phyloP scores from a whole-genome alignment of 2,888 invertebrate species.

The Philopedon plagiatum region DNA sequence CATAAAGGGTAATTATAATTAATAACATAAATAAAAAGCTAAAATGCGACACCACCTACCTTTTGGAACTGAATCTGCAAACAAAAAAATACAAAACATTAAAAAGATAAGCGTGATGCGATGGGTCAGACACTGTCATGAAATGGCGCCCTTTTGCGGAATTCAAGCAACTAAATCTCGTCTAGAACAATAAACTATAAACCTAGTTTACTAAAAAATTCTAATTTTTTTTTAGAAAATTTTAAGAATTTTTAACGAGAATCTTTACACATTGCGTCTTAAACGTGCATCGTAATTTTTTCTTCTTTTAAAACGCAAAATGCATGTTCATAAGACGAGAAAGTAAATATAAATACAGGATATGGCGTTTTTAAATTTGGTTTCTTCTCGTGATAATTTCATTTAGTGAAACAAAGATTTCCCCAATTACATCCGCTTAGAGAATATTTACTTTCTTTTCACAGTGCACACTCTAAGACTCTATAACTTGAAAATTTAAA shows the following conservation, averaged over 20 bases:
- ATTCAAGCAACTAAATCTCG: constrained; percentile 47
- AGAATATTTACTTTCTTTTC: constrained; percentile 6
- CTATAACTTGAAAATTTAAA: too few relatives aligned
- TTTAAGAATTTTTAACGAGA: constrained; percentile 1
- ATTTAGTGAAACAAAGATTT: neutral
- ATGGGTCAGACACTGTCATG: constrained; percentile 52
- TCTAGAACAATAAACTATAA: constrained; percentile 44
- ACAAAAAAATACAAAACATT: constrained; percentile 53
- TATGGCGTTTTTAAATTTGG: neutral
- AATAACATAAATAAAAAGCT: constrained; percentile 46
- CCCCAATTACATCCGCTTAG: neutral
- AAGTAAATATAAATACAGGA: neutral
- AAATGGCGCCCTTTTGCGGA: constrained; percentile 51
- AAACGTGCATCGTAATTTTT: neutral
- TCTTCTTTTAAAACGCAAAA: neutral
- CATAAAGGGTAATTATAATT: constrained; percentile 3
- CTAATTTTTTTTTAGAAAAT: constrained; percentile 1
- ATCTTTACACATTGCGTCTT: neutral
- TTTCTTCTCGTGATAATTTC: neutral
- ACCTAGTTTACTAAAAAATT: constrained; percentile 30
- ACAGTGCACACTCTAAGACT: constrained; percentile 4
- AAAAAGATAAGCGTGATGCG: constrained; percentile 50
- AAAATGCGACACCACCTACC: constrained; percentile 54
- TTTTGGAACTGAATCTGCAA: constrained; percentile 54
- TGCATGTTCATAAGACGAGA: neutral